Conservation (phyloP, 2,888 invertebrate genomes). For the Callimorpha dominula region DNA sequence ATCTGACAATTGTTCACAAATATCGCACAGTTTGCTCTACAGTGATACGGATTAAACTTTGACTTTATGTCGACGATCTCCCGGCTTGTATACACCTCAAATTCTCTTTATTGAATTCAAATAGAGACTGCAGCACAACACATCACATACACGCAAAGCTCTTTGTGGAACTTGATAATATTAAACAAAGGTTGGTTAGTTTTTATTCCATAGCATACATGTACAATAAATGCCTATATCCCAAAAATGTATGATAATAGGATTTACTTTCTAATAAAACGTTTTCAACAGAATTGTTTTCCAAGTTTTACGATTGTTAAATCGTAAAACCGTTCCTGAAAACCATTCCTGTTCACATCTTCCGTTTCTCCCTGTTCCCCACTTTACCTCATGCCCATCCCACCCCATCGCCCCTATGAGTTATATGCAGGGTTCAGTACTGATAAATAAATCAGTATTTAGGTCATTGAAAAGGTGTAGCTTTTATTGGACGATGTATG, state of each 20-base stretch:
- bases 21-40: too few species aligned
- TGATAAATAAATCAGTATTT: slow-evolving; percentile 72
- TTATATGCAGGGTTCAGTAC: slow-evolving; percentile 61
- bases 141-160: too few species aligned
- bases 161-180: neutral
- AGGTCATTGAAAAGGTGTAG: slow-evolving; percentile 65
- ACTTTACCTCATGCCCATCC: slow-evolving; percentile 24
- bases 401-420: slow-evolving; percentile 54
- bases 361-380: slow-evolving; percentile 42
- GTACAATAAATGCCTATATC: slow-evolving; percentile 22
- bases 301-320: slow-evolving; percentile 64
- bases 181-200: neutral
- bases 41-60: too few species aligned
- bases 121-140: too few species aligned
- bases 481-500: slow-evolving; percentile 56
- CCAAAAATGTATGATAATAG: slow-evolving; percentile 38
- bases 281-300: slow-evolving; percentile 63
- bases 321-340: slow-evolving; percentile 65
- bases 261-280: slow-evolving; percentile 50
- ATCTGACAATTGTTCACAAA: too few species aligned
- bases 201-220: neutral
- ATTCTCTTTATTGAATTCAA: too few species aligned
- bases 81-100: too few species aligned
- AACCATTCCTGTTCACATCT: slow-evolving; percentile 55
- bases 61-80: too few species aligned